phyloP scores from a whole-genome alignment of 2,113 vertebrate species.

The Puntigrus tetrazona region DNA sequence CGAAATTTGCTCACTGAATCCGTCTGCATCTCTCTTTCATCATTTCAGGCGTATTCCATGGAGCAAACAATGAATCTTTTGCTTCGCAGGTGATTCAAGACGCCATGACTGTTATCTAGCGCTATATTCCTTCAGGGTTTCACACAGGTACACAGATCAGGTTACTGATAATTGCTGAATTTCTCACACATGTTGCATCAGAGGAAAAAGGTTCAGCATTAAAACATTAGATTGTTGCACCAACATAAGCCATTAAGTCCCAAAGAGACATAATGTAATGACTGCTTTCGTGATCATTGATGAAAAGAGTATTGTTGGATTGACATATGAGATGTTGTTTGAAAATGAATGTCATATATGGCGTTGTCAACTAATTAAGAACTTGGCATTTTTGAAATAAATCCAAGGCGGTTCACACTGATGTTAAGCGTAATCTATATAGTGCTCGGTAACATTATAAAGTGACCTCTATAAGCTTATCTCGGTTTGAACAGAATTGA shows the following conservation, averaged over 20 bases:
- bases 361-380: neutral
- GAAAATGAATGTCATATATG: no score
- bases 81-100: neutral
- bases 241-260: neutral
- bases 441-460: neutral
- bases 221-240: neutral
- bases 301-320: no score
- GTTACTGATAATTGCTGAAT: neutral
- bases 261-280: neutral
- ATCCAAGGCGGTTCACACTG: no score
- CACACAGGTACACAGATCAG: neutral
- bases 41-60: neutral
- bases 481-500: neutral
- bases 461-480: neutral
- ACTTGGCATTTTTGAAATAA: no score
- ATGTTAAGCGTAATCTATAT: no score
- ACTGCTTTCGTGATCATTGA: neutral
- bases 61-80: neutral
- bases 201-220: neutral
- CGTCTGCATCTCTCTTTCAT: constrained; percentile 16
- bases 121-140: neutral
- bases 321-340: no score
- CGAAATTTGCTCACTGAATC: neutral
- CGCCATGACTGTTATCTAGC: neutral
- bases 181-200: neutral